A percentile compares a stretch with the other conserved stretches of the same genome.
Evolutionary conservation across 2,797 vertebrate species (phyloP).

Genomic region (Melanotaenia trifasciata): DNA sequence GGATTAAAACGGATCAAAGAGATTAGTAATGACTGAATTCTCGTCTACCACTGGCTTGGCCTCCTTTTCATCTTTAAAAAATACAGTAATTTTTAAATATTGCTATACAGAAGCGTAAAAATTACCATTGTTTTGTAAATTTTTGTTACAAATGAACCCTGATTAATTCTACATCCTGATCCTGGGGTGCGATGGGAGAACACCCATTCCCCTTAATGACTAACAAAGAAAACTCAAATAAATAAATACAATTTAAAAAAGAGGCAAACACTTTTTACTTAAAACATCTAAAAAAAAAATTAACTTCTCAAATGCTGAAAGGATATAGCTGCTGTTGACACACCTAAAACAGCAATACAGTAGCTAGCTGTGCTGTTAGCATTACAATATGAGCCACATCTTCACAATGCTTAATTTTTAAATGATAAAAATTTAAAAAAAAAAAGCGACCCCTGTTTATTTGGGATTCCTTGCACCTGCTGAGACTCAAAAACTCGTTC

Average conservation of each 20-base stretch:
- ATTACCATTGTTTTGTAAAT: not conserved
- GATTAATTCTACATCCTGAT: not conserved
- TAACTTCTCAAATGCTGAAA: not conserved
- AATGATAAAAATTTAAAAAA: slow-evolving; percentile 41
- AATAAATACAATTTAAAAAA: not conserved
- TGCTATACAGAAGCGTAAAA: not conserved
- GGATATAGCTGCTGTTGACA: not conserved
- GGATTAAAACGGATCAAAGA: slow-evolving; percentile 12
- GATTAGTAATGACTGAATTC: slow-evolving; percentile 29
- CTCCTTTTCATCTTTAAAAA: not conserved
- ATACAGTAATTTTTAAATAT: not conserved
- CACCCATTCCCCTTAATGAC: not conserved
- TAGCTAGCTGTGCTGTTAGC: slow-evolving; percentile 29
- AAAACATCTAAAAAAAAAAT: not conserved
- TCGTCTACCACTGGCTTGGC: slow-evolving; percentile 1
- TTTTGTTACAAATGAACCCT: not conserved
- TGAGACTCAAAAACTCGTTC: slow-evolving; percentile 60
- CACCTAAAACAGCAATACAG: not conserved
- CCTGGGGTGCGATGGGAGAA: not conserved
- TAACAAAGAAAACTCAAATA: not conserved
- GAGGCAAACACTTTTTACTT: not conserved
- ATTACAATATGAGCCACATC: slow-evolving; percentile 45
- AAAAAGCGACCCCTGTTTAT: slow-evolving; percentile 40
- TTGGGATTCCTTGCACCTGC: slow-evolving; percentile 67
- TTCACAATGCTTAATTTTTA: slow-evolving; percentile 64